phyloP scores from a whole-genome alignment of 2,888 invertebrate genomes.

The Caenorhabditis virilis region DNA sequence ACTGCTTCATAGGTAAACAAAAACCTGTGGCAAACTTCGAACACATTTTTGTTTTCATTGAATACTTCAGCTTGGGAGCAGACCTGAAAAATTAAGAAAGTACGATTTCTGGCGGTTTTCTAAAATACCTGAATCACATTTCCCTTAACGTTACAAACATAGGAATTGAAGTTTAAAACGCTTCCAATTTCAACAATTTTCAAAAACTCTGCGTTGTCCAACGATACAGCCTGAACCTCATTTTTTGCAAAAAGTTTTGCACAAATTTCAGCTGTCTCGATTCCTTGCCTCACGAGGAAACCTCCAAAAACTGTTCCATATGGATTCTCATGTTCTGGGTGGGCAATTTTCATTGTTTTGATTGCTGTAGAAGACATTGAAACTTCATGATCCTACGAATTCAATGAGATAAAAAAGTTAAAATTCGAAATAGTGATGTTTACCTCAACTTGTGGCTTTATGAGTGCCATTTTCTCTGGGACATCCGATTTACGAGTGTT shows the following conservation, averaged over 20 bases:
- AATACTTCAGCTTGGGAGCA: slow-evolving; percentile 22
- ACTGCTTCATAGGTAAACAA: slow-evolving; percentile 22
- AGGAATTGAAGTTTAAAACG: slow-evolving; percentile 22
- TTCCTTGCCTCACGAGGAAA: slow-evolving; percentile 20
- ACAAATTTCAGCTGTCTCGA: slow-evolving; percentile 27
- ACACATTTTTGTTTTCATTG: slow-evolving; percentile 14
- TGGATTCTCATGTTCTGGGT: slow-evolving; percentile 36
- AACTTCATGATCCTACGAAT: slow-evolving; percentile 1
- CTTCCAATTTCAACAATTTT: slow-evolving; percentile 33
- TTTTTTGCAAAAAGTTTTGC: slow-evolving; percentile 18
- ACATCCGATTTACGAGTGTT: slow-evolving; percentile 13
- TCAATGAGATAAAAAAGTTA: no score
- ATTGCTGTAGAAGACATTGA: slow-evolving; percentile 13
- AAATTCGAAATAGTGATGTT: not conserved
- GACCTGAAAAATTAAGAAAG: no score
- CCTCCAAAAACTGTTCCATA: slow-evolving; percentile 38
- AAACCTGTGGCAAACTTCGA: slow-evolving; percentile 28
- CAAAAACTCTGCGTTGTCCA: slow-evolving; percentile 28
- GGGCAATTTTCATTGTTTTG: slow-evolving; percentile 10
- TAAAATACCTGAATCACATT: slow-evolving; percentile 25
- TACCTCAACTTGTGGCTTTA: slow-evolving; percentile 16
- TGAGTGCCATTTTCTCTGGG: slow-evolving; percentile 12
- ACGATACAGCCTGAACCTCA: slow-evolving; percentile 1
- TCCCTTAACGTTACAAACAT: slow-evolving; percentile 19
- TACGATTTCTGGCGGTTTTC: no score